Evolutionary conservation across 2,888 invertebrate species (phyloP).

Genomic region (Drosophila flavopinicola): DNA sequence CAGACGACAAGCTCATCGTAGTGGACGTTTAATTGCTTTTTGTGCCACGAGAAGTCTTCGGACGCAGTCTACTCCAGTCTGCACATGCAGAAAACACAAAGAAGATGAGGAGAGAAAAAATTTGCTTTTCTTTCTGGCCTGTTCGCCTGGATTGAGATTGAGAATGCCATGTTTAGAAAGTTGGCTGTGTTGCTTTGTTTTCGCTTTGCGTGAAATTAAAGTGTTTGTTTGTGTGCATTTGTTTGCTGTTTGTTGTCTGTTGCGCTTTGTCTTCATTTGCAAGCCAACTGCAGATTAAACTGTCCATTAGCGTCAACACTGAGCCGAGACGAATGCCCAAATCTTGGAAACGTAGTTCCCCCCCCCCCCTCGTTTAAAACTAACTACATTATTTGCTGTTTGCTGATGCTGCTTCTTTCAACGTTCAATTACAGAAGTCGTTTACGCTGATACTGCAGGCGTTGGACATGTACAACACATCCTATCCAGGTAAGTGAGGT

Average conservation of each 20-base stretch:
- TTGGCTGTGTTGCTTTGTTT: conserved; percentile 39
- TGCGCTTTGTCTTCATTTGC: conserved; percentile 69
- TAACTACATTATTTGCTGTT: background rate
- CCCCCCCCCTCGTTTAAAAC: background rate
- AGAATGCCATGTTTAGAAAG: conserved; percentile 59
- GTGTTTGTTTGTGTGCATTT: conserved; percentile 59
- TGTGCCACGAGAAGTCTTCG: conserved; percentile 71
- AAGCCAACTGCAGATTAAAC: conserved; percentile 70
- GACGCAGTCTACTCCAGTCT: too few species aligned
- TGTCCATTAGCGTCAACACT: conserved; percentile 77
- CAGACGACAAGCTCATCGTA: conserved; percentile 77
- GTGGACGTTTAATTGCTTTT: conserved; percentile 84
- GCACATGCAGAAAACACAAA: conserved; percentile 29
- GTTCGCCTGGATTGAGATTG: conserved; percentile 21
- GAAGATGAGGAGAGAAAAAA: conserved; percentile 22
- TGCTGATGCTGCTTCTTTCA: conserved; percentile 16
- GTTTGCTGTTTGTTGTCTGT: conserved; percentile 24
- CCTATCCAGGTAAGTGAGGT: conserved; percentile 88
- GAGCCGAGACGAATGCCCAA: conserved; percentile 44
- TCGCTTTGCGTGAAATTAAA: conserved; percentile 67
- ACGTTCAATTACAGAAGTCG: conserved; percentile 90
- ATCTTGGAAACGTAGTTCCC: conserved; percentile 8
- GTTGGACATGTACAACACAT: conserved; percentile 92
- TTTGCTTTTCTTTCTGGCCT: conserved; percentile 42
- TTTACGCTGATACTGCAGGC: conserved; percentile 97